Evolutionary conservation across 2,113 vertebrate genomes (phyloP).

Genomic region (Octodon degus): DNA sequence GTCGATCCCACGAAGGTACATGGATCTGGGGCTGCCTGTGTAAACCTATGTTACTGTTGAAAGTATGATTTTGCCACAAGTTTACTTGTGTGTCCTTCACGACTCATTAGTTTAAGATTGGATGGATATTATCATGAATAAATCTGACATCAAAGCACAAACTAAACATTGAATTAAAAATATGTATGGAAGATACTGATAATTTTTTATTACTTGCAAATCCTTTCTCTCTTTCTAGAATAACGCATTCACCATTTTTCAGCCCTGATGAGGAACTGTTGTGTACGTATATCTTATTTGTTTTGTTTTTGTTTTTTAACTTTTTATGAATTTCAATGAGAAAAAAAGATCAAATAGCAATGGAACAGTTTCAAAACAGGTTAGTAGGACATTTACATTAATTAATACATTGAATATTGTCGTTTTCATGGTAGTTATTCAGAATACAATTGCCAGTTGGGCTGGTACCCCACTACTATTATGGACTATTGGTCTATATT

Average conservation of each 20-base stretch:
- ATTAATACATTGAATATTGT: too few species aligned
- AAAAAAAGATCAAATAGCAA: too few species aligned
- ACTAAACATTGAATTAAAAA: neutral
- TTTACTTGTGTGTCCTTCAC: neutral
- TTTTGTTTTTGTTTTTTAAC: too few species aligned
- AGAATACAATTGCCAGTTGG: too few species aligned
- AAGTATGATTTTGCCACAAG: neutral
- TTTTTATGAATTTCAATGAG: too few species aligned
- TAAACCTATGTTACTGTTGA: fast-evolving
- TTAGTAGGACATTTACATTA: too few species aligned
- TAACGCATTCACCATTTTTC: neutral
- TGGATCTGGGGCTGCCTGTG: fast-evolving
- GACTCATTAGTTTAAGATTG: neutral
- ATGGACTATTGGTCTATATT: too few species aligned
- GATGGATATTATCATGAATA: neutral
- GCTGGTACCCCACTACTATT: too few species aligned
- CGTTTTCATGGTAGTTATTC: too few species aligned
- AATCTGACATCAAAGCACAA: neutral
- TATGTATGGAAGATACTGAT: neutral
- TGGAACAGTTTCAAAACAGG: too few species aligned
- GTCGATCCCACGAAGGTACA: neutral
- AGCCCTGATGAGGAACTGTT: neutral
- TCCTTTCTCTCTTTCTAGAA: neutral
- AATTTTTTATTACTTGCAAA: neutral
- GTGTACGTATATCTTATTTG: neutral